phyloP scores from a whole-genome alignment of 1,140 invertebrate genomes.

The Vanessa tameamea region DNA sequence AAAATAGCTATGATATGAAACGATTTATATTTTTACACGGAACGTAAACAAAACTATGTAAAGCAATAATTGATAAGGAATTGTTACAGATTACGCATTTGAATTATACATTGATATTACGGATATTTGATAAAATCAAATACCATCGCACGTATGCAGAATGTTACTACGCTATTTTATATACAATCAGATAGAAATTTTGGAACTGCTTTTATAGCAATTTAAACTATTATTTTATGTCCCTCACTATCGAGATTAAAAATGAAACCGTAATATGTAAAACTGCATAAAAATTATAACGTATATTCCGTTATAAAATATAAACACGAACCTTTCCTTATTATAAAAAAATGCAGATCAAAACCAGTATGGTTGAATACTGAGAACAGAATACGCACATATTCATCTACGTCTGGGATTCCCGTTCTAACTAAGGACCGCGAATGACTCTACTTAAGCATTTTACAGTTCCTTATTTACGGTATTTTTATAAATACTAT shows the following conservation, averaged over 20 bases:
- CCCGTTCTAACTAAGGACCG: background rate
- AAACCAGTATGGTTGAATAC: background rate
- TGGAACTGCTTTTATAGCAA: too few species aligned
- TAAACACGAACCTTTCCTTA: background rate
- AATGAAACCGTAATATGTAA: too few species aligned
- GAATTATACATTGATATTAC: background rate
- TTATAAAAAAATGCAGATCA: background rate
- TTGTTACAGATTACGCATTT: background rate
- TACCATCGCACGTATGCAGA: too few species aligned
- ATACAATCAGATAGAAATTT: too few species aligned
- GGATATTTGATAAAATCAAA: background rate
- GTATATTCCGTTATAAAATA: background rate
- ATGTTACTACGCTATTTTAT: too few species aligned
- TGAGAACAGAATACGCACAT: background rate
- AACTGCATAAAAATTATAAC: too few species aligned
- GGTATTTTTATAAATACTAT: too few species aligned
- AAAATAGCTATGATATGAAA: background rate
- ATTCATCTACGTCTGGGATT: background rate
- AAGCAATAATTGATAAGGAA: background rate
- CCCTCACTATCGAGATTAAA: too few species aligned
- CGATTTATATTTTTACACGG: background rate
- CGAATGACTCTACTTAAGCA: background rate
- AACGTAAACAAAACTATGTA: background rate
- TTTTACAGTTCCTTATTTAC: too few species aligned
- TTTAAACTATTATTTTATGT: too few species aligned